Conservation (phyloP, 92 coral and sea anemone species). For the Nematostella vectensis region DNA sequence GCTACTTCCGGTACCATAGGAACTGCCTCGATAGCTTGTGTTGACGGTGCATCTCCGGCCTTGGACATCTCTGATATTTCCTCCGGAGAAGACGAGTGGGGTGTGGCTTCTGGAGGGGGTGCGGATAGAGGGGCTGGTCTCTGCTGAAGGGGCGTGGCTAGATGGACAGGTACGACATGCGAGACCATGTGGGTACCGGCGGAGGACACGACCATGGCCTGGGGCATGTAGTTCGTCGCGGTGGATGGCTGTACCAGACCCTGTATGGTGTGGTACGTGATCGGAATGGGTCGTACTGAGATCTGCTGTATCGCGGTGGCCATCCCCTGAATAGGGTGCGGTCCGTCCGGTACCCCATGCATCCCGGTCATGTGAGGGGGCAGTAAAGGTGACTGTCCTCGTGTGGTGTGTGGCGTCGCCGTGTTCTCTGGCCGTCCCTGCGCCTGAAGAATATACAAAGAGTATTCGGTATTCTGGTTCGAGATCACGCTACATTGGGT, state of each 20-base stretch:
- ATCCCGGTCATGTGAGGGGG: no score
- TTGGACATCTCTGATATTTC: not conserved
- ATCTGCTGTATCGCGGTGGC: constrained; percentile 17
- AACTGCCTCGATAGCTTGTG: constrained; percentile 1
- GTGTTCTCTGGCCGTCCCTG: no score
- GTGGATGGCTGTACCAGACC: constrained; percentile 1
- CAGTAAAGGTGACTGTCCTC: no score
- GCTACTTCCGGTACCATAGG: not conserved
- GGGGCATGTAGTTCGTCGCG: constrained; percentile 5
- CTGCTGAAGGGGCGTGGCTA: not conserved
- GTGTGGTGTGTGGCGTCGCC: no score
- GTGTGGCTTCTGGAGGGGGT: not conserved
- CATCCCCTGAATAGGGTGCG: constrained; percentile 11
- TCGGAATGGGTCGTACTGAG: constrained; percentile 24
- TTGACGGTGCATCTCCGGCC: not conserved
- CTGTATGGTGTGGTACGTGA: not conserved
- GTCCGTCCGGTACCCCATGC: constrained; percentile 1
- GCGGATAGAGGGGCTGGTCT: not conserved
- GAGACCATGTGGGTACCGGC: not conserved
- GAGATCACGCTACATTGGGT: no score
- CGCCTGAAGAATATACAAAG: no score
- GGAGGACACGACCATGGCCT: constrained; percentile 8
- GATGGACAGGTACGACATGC: not conserved
- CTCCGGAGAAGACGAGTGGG: not conserved
- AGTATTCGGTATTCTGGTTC: no score